Base-by-base conservation (phyloP, 2,113 vertebrate genomes). In the Oncorhynchus masou region DNA sequence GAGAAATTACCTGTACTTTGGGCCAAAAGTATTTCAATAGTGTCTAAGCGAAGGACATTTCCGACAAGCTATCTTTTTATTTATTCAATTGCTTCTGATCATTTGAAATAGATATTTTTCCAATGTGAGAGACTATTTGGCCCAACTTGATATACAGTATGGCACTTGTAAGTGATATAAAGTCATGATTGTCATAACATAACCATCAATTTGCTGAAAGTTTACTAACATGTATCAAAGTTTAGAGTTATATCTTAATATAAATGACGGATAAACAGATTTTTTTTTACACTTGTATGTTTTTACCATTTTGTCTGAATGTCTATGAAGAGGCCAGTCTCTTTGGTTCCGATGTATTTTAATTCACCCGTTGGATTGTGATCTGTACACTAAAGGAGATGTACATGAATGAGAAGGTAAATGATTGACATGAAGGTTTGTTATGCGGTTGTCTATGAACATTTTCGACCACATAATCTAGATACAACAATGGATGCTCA, bases 21-120 rank as follows among this genome's bases (percentile, higher is more conserved):
- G 19, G 22, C 59, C 59, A 16, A 22, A 62, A 62, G 5, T 24
- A 22, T 62, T 62, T 62, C 59, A 62, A 22, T 24, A 24, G n/a
- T 9, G 8, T n/a, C 5, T 16, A 62, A 62, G 59, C n/a, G 19
- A 54, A 54, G 51, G 51, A 54, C 51, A 62, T 22, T 62, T 62
- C 20, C 2, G 59, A 62, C 59, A 62, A n/a, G 59, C 5, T 62
- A n/a, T 62, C 59, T 62, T 62, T 62, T 62, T 62, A 62, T 62
- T 62, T 62, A 62, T 62, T 62, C 20, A 62, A 62, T 22, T 62
- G 15, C 59, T 62, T 62, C 59, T 62, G 59, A 62, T 62, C 5
- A 62, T 62, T 62, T 62, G 5, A 62, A 62, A 62, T 62, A 62
- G 59, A 62, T 62, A 62, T 62, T 62, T 62, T 62, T 62, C 59